Conservation (phyloP, 2,888 invertebrate species). For the Rotaria socialis region DNA sequence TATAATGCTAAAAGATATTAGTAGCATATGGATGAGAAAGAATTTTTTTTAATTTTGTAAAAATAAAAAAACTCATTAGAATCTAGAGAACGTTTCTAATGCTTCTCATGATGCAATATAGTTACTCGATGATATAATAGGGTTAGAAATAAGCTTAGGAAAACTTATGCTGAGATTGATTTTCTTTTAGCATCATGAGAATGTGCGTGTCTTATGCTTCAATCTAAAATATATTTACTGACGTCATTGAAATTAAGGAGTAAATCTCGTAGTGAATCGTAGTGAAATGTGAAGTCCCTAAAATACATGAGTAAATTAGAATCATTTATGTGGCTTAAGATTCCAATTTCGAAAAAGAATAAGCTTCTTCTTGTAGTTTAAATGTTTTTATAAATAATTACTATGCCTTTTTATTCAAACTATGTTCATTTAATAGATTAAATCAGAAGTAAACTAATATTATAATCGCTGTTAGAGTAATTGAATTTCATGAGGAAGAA, state of each 20-base stretch:
- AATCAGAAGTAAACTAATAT: not conserved
- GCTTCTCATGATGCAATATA: not conserved
- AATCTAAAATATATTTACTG: not conserved
- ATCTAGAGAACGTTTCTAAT: not conserved
- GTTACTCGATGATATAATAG: not conserved
- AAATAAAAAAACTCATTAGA: not conserved
- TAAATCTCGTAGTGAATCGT: not conserved
- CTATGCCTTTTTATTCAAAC: not conserved
- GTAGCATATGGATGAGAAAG: no score
- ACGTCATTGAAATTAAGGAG: not conserved
- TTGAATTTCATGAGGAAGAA: not conserved
- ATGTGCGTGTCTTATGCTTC: not conserved
- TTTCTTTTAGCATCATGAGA: not conserved
- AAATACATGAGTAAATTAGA: not conserved
- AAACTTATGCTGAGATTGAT: not conserved
- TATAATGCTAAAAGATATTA: no score
- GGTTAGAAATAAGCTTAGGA: not conserved
- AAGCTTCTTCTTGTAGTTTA: not conserved
- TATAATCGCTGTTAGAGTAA: not conserved
- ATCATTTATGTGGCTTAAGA: not conserved
- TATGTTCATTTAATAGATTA: not conserved
- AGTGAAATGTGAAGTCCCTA: not conserved
- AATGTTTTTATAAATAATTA: not conserved
- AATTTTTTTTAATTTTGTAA: no score
- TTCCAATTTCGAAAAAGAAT: not conserved